phyloP scores from a whole-genome alignment of 1,140 invertebrate species.

The Neodiprion pinetum region DNA sequence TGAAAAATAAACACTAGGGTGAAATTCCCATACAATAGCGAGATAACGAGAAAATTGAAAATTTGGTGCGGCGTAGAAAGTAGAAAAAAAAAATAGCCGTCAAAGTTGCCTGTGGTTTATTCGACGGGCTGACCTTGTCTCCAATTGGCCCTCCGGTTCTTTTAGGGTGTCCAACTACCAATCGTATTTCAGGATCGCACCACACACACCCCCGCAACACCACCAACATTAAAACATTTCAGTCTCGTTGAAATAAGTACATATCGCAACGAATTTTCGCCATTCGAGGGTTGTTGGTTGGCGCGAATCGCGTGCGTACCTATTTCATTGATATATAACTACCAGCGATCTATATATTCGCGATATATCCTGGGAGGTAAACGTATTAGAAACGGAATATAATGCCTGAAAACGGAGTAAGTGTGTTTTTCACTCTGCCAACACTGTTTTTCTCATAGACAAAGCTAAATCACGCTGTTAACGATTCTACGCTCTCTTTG shows the following conservation, averaged over 20 bases:
- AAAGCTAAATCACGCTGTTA: background rate
- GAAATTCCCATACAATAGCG: too few relatives aligned
- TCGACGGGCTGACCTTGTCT: background rate
- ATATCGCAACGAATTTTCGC: background rate
- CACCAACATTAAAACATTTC: slow-evolving; percentile 20
- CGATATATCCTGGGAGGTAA: background rate
- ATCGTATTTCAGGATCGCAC: slow-evolving; percentile 37
- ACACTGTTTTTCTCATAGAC: background rate
- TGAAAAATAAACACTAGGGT: too few relatives aligned
- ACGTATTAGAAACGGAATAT: slow-evolving; percentile 8
- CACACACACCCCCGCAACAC: slow-evolving; percentile 47
- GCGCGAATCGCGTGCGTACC: background rate
- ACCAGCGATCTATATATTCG: too few relatives aligned
- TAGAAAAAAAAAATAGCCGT: background rate
- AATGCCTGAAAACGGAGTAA: slow-evolving; percentile 49
- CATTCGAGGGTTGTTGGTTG: slow-evolving; percentile 6
- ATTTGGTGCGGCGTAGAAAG: slow-evolving; percentile 1
- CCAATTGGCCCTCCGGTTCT: background rate
- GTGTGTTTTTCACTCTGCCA: slow-evolving; percentile 18
- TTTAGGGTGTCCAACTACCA: background rate
- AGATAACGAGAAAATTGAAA: too few relatives aligned
- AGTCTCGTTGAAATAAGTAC: background rate
- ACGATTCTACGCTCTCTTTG: background rate
- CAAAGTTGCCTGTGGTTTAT: background rate
- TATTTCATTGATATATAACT: background rate